Evolutionary conservation across 1,140 invertebrate genomes (phyloP), one percentile per base, ranked within the genome.

Genomic region (Helicoverpa armigera): DNA sequence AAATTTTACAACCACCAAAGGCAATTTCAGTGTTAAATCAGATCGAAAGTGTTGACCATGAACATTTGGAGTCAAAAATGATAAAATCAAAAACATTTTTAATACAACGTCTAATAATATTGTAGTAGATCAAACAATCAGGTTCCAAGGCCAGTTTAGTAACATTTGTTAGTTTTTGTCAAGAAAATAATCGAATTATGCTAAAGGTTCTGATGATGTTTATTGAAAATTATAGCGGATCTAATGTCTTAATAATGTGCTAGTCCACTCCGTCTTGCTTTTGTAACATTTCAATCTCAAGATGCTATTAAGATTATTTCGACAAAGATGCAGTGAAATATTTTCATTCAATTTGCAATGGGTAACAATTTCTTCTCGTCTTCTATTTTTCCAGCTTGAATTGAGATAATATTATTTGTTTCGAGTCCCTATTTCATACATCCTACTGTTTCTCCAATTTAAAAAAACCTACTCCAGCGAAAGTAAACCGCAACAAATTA

Each of bases 81-180:
- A 72, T 72, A 72, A 72, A 72, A 72, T 72, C 69, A 54, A 54
- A 53, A 72, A 31, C 12, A 53, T 51, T 54, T 31, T 54, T 29
- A 53, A 23, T 53, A 54, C 69, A 72, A 72, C 18, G 23, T 54
- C 23, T 72, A 53, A 53, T 54, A 72, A 72, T 72, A 72, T 69
- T 69, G 31, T 69, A 51, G 54, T 13, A n/a, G 69, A 54, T 72
- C 69, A 70, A 70, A 70, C 67, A 70, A 70, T 70, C 18, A n/a
- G 14, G 3, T 70, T 1, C 14, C 67, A 72, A 72, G 69, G 69
- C 11, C 18, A 23, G 13, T 54, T 72, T 53, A 13, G 2, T 12
- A 69, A 69, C 10, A 12, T 61, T 69, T 69, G 18, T n/a, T 18
- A 12, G 43, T 23, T 48, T 69, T 18, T 69, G 43, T 69, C 50